Conservation (phyloP, 2,113 vertebrate species). For the Ciconia maguari region DNA sequence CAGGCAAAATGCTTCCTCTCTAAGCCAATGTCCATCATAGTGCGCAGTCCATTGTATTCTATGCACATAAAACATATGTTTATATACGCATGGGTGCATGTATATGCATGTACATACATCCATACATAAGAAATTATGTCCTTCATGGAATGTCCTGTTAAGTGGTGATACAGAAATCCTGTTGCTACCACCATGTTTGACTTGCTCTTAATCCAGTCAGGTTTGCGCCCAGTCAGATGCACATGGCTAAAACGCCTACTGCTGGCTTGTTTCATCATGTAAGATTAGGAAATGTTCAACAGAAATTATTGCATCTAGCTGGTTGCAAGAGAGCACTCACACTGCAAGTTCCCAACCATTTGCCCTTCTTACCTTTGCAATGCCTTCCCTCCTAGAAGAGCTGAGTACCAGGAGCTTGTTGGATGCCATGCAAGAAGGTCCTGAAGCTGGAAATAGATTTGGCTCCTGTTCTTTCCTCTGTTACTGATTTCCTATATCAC, state of each 20-base stretch:
- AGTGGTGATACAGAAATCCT: not conserved
- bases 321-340: not conserved
- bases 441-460: not conserved
- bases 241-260: fast-evolving
- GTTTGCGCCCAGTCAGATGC: fast-evolving
- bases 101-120: not conserved
- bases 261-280: fast-evolving
- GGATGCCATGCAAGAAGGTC: not conserved
- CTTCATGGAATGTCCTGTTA: not conserved
- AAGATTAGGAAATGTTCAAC: not conserved
- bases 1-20: not conserved
- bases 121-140: not conserved
- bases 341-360: not conserved
- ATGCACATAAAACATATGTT: not conserved
- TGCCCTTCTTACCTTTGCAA: not conserved
- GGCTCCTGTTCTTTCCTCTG: not conserved
- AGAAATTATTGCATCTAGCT: not conserved
- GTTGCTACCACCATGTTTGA: not conserved
- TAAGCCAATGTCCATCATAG: not conserved
- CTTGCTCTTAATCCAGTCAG: not conserved
- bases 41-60: not conserved
- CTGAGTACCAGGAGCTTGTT: not conserved
- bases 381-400: not conserved
- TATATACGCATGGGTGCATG: not conserved
- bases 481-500: not conserved